These are phyloP conservation scores for Leptopilina syphax DNA, from an alignment of 2,888 invertebrate species.

Conservation along the genomic window DNA sequence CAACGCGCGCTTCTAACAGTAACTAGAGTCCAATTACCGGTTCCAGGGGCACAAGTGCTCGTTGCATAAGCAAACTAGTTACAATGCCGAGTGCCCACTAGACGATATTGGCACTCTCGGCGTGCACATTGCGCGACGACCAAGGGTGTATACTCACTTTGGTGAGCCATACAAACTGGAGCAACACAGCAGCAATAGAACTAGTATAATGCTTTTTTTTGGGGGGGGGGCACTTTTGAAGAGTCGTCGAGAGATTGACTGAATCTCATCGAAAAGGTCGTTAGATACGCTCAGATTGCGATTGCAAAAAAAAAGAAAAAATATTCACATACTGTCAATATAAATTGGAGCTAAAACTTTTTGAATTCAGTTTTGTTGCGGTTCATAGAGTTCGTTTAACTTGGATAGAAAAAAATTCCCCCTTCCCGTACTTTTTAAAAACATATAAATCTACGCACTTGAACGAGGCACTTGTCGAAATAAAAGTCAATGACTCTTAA, in stretches of 20 bases:
- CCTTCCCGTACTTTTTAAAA: too few relatives aligned
- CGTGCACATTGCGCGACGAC: neutral
- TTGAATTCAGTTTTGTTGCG: neutral
- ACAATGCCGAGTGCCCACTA: slow-evolving; percentile 37
- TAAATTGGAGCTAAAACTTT: neutral
- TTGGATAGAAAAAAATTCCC: too few relatives aligned
- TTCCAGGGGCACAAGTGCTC: slow-evolving; percentile 38
- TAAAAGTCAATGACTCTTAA: too few relatives aligned
- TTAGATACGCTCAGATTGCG: slow-evolving; percentile 19
- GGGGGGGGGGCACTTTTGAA: slow-evolving; percentile 17
- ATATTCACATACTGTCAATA: neutral
- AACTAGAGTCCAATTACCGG: slow-evolving; percentile 35
- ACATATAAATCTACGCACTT: too few relatives aligned
- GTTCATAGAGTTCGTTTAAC: neutral
- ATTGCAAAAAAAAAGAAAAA: slow-evolving; percentile 7
- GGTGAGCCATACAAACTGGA: slow-evolving; percentile 1
- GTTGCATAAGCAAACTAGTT: slow-evolving; percentile 39
- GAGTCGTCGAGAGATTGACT: slow-evolving; percentile 11
- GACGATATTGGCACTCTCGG: slow-evolving; percentile 32
- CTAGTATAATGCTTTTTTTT: too few relatives aligned
- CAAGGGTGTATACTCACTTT: neutral
- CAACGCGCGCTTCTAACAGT: slow-evolving; percentile 13
- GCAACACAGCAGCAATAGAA: neutral
- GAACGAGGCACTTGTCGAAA: too few relatives aligned
- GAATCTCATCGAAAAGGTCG: slow-evolving; percentile 26